Conservation (phyloP, 2,113 vertebrate genomes). For the Lycaon pictus region DNA sequence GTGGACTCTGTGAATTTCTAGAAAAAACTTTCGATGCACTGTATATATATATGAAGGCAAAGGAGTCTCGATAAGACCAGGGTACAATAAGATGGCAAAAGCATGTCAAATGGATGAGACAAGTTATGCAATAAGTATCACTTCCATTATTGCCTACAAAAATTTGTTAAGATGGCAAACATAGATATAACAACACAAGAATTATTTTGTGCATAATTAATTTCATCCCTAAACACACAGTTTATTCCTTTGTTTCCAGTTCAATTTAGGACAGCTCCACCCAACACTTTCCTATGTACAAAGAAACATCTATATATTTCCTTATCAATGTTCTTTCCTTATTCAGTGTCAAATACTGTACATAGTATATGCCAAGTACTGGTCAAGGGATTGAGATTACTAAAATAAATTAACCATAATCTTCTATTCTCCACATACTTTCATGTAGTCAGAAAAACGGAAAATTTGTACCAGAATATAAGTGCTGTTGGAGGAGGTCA, state of each 20-base stretch:
- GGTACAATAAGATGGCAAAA: not conserved
- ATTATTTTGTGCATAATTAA: constrained; percentile 4
- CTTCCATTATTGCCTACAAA: not conserved
- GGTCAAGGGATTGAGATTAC: not conserved
- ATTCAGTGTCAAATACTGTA: not conserved
- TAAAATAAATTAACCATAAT: not conserved
- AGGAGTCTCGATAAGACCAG: not conserved
- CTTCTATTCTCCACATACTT: not conserved
- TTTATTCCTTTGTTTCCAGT: not conserved
- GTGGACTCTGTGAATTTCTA: not conserved
- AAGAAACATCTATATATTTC: not conserved
- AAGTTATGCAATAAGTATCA: not conserved
- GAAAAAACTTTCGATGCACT: not conserved
- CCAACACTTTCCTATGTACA: not conserved
- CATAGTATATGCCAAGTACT: not conserved
- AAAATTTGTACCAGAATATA: not conserved
- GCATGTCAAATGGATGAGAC: not conserved
- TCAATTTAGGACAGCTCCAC: not conserved
- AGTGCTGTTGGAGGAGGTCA: not conserved
- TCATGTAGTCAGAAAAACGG: not conserved
- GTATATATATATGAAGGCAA: not conserved
- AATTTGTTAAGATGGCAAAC: not conserved
- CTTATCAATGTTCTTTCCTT: not conserved
- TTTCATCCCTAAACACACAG: not conserved
- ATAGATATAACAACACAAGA: not conserved